These are phyloP conservation scores for Thysanoteuthis rhombus DNA, from an alignment of 2,888 invertebrate genomes.

Conservation along the genomic window DNA sequence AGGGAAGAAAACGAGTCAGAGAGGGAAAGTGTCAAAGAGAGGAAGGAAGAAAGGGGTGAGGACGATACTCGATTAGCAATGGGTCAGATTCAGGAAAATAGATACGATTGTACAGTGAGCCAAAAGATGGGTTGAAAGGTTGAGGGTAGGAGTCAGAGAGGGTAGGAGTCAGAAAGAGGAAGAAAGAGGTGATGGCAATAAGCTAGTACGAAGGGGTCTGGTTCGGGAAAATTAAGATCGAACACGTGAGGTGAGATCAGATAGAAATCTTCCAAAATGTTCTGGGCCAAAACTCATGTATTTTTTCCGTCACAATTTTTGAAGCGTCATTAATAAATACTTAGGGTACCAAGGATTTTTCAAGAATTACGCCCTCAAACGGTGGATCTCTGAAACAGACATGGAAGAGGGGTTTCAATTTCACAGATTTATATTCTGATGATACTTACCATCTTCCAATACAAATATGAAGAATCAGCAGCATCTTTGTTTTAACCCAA, in stretches of 20 bases:
- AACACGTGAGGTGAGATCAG: not conserved
- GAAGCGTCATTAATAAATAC: not conserved
- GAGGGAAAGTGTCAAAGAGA: not conserved
- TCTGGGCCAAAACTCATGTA: not conserved
- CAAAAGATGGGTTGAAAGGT: not conserved
- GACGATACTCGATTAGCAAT: not conserved
- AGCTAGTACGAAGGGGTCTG: not conserved
- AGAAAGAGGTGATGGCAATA: not conserved
- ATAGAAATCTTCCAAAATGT: not conserved
- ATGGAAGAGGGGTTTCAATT: no score
- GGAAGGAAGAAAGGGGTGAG: not conserved
- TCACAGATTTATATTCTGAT: no score
- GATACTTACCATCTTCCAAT: no score
- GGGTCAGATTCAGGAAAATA: not conserved
- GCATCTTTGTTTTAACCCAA: no score
- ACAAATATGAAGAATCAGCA: no score
- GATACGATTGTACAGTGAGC: not conserved
- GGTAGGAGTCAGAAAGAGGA: not conserved
- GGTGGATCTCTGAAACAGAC: no score
- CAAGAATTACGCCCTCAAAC: no score
- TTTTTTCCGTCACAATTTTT: not conserved
- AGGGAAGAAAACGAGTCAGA: not conserved
- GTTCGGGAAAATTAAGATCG: not conserved
- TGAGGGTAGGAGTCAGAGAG: not conserved
- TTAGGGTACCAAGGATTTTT: not conserved